Conservation (phyloP, 2,888 invertebrate species). For the Asteroscopus sphinx region DNA sequence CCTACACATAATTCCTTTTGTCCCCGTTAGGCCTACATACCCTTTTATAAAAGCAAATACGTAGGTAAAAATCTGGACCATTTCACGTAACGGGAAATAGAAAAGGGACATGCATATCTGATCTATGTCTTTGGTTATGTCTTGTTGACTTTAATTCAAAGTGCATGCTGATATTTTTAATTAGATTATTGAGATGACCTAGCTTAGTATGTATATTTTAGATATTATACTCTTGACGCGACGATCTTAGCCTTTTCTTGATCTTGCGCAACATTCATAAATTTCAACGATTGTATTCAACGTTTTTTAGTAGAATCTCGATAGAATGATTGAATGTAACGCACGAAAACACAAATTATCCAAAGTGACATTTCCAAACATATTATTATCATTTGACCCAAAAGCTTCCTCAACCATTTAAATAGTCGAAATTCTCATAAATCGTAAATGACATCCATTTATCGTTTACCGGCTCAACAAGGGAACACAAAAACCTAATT, state of each 20-base stretch:
- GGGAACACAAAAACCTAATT: constrained; percentile 51
- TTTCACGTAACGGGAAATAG: constrained; percentile 19
- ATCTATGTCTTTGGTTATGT: too few species aligned
- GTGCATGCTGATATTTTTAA: too few species aligned
- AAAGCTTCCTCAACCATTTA: constrained; percentile 32
- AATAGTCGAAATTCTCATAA: constrained; percentile 37
- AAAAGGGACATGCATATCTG: constrained; percentile 3
- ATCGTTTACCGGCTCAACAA: constrained; percentile 27
- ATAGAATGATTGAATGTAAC: background rate
- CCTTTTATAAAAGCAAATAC: constrained; percentile 38
- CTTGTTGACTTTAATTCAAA: too few species aligned
- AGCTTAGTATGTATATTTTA: too few species aligned
- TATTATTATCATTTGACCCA: constrained; percentile 17
- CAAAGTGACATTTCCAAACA: constrained; percentile 1
- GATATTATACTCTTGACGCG: too few species aligned
- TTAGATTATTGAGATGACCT: too few species aligned
- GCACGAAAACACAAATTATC: background rate
- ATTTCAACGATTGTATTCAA: too few species aligned
- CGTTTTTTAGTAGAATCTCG: too few species aligned
- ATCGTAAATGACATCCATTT: constrained; percentile 48
- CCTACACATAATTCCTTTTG: constrained; percentile 29
- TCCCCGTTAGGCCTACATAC: constrained; percentile 52
- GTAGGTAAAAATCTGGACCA: constrained; percentile 29
- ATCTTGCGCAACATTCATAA: too few species aligned
- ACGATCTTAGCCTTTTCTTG: too few species aligned